phyloP scores from a whole-genome alignment of 2,888 invertebrate species.

The Lysandra bellargus region DNA sequence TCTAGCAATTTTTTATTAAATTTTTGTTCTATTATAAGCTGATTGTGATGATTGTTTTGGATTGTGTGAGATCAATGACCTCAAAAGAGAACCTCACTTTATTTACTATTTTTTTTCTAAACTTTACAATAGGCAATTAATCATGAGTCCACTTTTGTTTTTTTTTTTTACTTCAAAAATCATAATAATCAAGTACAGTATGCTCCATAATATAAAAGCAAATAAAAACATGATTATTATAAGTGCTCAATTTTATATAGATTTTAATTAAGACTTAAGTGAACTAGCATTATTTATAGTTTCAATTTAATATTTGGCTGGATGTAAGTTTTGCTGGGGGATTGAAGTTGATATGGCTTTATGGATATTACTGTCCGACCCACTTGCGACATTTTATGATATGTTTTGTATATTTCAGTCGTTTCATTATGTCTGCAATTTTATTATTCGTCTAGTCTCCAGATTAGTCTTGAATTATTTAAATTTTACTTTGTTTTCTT shows the following conservation, averaged over 20 bases:
- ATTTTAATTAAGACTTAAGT: not conserved
- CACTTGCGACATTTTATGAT: not conserved
- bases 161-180: too few species aligned
- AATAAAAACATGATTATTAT: not conserved
- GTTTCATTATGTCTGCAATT: not conserved
- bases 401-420: not conserved
- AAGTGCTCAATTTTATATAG: not conserved
- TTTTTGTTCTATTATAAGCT: too few species aligned
- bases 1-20: too few species aligned
- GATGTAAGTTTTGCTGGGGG: not conserved
- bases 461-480: not conserved
- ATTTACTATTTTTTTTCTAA: too few species aligned
- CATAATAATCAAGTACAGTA: too few species aligned
- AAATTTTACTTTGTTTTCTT: not conserved
- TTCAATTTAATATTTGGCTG: constrained; percentile 9
- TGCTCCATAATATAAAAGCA: not conserved
- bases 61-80: too few species aligned
- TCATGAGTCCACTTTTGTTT: too few species aligned
- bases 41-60: too few species aligned
- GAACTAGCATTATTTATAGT: not conserved
- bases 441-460: not conserved
- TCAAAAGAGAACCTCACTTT: too few species aligned
- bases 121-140: too few species aligned
- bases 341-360: not conserved
- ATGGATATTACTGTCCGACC: not conserved